Evolutionary conservation across 2,113 vertebrate species (phyloP), one percentile per base, ranked within the genome.

Genomic region (Mustelus asterias): DNA sequence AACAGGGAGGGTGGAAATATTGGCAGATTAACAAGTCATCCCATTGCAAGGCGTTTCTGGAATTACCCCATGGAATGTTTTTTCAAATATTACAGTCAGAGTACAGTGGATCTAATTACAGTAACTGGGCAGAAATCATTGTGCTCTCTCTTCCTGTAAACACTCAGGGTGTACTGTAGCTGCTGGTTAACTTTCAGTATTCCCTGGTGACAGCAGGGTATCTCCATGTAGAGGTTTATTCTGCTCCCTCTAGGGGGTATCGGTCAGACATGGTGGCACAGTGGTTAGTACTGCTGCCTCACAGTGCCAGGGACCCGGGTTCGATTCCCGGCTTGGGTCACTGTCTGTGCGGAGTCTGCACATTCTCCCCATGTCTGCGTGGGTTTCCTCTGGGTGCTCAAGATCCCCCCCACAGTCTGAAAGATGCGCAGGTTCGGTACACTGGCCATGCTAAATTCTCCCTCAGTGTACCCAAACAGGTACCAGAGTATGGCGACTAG

Each of bases 61-160:
- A 93, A 93, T 93, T 93, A 93, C 89, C 89, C 89, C n/a, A 20
- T 65, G 60, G 60, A 63, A 93, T 93, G 63, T 65, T 93, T 83
- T 83, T 65, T 67, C 58, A 93, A 93, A 65, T 63, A 37, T 92
- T 92, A 92, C 29, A 33, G 58, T 67, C 14, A n/a, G 33, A 22
- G 37, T 22, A 33, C 26, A 63, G 88, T 26, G 65, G 60, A 22
- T 67, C 60, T 65, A 2, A 67, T 93, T 93, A 37, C 89, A 22
- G 89, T 93, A 93, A 93, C 13, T 67, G 16, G 63, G 60, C 7
- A 93, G 60, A 7, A 65, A 65, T 65, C 48, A 58, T 13, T 60
- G 33, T 92, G 58, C 33, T n/a, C 29, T 65, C 60, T 93, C 18
- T 93, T 93, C n/a, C 18, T 93, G 60, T 65, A 93, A 92, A 63